phyloP scores from a whole-genome alignment of 2,113 vertebrate species.

The Clarias macrocephalus region DNA sequence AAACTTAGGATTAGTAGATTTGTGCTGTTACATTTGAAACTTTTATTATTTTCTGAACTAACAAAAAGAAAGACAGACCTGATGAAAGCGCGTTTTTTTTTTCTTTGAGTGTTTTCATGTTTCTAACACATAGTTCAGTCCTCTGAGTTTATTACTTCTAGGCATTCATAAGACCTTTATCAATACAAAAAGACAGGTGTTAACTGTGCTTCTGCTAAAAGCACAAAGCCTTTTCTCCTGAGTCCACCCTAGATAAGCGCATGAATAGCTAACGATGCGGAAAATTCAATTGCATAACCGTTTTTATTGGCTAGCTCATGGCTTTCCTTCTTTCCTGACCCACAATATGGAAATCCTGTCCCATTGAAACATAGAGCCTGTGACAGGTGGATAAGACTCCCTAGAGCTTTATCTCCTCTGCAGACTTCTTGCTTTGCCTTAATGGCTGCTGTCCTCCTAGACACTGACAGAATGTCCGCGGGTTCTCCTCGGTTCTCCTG shows the following conservation, averaged over 20 bases:
- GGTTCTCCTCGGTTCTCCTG: conserved; percentile 17
- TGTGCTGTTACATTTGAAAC: background rate
- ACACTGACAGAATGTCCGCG: conserved; percentile 37
- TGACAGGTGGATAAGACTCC: conserved; percentile 28
- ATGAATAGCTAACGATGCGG: background rate
- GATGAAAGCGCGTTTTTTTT: background rate
- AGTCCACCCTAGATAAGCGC: background rate
- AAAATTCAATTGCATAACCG: conserved; percentile 1
- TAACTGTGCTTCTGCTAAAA: background rate
- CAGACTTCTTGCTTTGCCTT: conserved; percentile 20
- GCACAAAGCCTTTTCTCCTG: background rate
- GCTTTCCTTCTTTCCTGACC: background rate
- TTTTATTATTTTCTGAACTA: background rate
- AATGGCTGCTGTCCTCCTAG: conserved; percentile 26
- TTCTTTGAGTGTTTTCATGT: no score
- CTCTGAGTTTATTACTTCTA: background rate
- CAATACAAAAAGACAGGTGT: background rate
- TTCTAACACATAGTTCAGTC: background rate
- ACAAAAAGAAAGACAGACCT: background rate
- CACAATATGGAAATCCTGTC: conserved; percentile 14
- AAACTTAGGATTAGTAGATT: no score
- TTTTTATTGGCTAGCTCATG: conserved; percentile 5
- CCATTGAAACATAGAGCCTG: conserved; percentile 8
- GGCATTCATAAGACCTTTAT: background rate
- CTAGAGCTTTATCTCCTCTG: conserved; percentile 30